Evolutionary conservation across 2,797 vertebrate genomes (phyloP).

Genomic region (Emydoidea blandingii): DNA sequence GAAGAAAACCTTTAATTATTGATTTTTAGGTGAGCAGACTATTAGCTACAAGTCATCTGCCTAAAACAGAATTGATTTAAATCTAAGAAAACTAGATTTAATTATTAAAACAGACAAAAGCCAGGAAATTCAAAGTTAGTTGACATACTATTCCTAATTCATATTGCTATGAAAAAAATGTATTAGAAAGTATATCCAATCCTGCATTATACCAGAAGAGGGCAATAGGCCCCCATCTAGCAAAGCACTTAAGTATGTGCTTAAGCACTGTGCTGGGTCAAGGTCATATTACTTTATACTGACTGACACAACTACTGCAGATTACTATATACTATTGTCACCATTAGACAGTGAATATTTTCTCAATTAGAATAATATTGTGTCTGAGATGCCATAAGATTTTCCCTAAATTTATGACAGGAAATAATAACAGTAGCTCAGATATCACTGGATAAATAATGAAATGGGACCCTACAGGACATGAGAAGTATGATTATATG

Average conservation of each 20-base stretch:
- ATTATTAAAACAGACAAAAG: background rate
- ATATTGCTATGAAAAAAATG: background rate
- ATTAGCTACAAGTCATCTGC: background rate
- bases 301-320: background rate
- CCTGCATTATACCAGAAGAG: background rate
- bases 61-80: background rate
- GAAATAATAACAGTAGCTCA: background rate
- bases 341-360: background rate
- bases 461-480: background rate
- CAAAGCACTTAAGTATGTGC: background rate
- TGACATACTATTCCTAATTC: background rate
- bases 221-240: background rate
- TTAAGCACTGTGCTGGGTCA: background rate
- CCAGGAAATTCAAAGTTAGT: background rate
- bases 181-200: background rate
- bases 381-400: background rate
- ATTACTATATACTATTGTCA: background rate
- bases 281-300: background rate
- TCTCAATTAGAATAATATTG: background rate
- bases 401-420: background rate
- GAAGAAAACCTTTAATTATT: background rate
- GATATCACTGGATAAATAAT: background rate
- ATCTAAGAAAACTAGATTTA: background rate
- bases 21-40: background rate
- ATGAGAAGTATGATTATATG: background rate